phyloP scores from a whole-genome alignment of 2,888 invertebrate species.

The Choreutis nemorana region DNA sequence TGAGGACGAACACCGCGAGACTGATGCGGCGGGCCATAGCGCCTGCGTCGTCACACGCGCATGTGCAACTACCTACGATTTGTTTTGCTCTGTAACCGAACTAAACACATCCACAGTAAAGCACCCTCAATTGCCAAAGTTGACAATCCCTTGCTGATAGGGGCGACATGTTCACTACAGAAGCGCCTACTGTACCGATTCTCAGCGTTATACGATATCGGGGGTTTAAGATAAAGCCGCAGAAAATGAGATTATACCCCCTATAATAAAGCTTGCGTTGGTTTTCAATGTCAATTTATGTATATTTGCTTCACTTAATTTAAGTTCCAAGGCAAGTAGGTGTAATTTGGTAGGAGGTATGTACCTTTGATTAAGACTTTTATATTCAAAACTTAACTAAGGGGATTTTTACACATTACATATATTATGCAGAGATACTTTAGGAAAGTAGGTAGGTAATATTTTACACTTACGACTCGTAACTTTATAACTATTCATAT shows the following conservation, averaged over 20 bases:
- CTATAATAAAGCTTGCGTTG: conserved; percentile 37
- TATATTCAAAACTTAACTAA: no score
- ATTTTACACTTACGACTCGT: no score
- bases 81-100: conserved; percentile 35
- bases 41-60: conserved; percentile 49
- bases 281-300: no score
- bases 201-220: conserved; percentile 11
- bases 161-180: no score
- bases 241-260: conserved; percentile 51
- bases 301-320: not conserved
- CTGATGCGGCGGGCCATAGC: conserved; percentile 25
- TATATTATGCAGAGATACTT: not conserved
- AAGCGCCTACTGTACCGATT: no score
- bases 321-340: not conserved
- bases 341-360: not conserved
- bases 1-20: conserved; percentile 46
- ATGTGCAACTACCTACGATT: conserved; percentile 43
- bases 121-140: no score
- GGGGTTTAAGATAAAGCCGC: conserved; percentile 23
- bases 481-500: no score
- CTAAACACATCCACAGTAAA: no score
- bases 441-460: no score
- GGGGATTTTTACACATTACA: not conserved
- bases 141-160: no score
- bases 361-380: no score